phyloP scores from a whole-genome alignment of 2,797 vertebrate species.

The Xyrichtys novacula region DNA sequence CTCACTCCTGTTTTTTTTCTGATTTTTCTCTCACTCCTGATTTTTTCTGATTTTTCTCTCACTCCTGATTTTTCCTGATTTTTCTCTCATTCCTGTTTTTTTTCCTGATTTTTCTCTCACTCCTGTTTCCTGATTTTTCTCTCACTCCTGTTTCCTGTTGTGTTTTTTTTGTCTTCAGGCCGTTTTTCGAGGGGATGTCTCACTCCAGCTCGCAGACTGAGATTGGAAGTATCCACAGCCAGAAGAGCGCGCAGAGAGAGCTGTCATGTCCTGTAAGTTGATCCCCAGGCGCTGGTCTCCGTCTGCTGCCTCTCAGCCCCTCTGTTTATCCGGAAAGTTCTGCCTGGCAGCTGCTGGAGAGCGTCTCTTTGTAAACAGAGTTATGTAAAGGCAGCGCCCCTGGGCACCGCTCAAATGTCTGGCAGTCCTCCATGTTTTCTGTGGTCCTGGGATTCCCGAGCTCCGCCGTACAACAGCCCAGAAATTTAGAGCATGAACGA shows the following conservation, averaged over 20 bases:
- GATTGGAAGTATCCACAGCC: slow-evolving; percentile 85
- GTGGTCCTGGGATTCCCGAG: slow-evolving; percentile 63
- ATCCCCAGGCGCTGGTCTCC: slow-evolving; percentile 17
- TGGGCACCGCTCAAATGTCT: slow-evolving; percentile 54
- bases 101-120: too few relatives aligned
- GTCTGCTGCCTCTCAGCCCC: slow-evolving; percentile 34
- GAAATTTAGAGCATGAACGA: slow-evolving; percentile 62
- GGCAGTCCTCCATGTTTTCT: slow-evolving; percentile 38
- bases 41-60: too few relatives aligned
- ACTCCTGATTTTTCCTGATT: too few relatives aligned
- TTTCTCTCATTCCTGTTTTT: too few relatives aligned
- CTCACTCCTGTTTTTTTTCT: too few relatives aligned
- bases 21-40: too few relatives aligned
- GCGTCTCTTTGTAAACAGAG: slow-evolving; percentile 34
- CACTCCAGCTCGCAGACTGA: slow-evolving; percentile 89
- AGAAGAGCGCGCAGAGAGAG: slow-evolving; percentile 82
- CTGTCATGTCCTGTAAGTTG: slow-evolving; percentile 81
- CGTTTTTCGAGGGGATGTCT: slow-evolving; percentile 88
- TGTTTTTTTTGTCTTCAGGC: slow-evolving; percentile 77
- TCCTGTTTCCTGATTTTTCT: too few relatives aligned
- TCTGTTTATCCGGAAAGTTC: slow-evolving; percentile 37
- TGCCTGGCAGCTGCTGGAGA: slow-evolving; percentile 21
- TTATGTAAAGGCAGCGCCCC: slow-evolving; percentile 53
- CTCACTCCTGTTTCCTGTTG: slow-evolving; percentile 8
- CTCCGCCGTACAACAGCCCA: slow-evolving; percentile 31